These are phyloP conservation scores for Zelostemma sp. DNA, from an alignment of 1,140 invertebrate species.

Conservation along the genomic window DNA sequence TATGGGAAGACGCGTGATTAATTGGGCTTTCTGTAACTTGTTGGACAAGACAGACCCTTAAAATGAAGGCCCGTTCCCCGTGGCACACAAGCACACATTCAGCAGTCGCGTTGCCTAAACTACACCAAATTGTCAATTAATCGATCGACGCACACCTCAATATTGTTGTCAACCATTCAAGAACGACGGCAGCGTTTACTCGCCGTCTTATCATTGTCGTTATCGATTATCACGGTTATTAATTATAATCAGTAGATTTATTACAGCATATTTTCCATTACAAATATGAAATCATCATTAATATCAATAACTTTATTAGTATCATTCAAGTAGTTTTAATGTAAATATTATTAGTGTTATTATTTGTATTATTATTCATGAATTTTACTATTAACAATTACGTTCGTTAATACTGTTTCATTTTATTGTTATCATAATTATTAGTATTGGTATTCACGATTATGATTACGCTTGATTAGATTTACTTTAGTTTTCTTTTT, in stretches of 20 bases:
- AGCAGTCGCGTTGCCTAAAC: slow-evolving; percentile 34
- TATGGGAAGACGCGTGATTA: slow-evolving; percentile 61
- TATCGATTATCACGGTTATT: slow-evolving; percentile 49
- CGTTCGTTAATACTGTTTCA: slow-evolving; percentile 29
- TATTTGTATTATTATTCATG: slow-evolving; percentile 46
- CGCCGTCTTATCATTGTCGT: slow-evolving; percentile 47
- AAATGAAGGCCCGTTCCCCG: slow-evolving; percentile 39
- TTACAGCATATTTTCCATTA: slow-evolving; percentile 35
- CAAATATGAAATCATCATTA: slow-evolving; percentile 32
- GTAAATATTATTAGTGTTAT: slow-evolving; percentile 37
- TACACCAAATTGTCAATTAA: slow-evolving; percentile 38
- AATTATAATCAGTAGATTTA: slow-evolving; percentile 40
- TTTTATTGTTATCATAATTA: slow-evolving; percentile 21
- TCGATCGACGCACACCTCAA: slow-evolving; percentile 45
- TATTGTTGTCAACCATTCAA: slow-evolving; percentile 47
- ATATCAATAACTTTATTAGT: slow-evolving; percentile 39
- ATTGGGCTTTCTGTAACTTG: slow-evolving; percentile 52
- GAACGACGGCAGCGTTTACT: slow-evolving; percentile 40
- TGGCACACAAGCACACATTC: slow-evolving; percentile 50
- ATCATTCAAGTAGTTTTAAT: slow-evolving; percentile 21
- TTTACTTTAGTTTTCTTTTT: slow-evolving; percentile 23
- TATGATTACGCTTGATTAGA: slow-evolving; percentile 31
- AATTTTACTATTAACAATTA: slow-evolving; percentile 44
- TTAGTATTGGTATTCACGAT: slow-evolving; percentile 37
- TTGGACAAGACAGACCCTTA: slow-evolving; percentile 35